phyloP scores from a whole-genome alignment of 2,113 vertebrate species.

The Corythornis vintsioides region DNA sequence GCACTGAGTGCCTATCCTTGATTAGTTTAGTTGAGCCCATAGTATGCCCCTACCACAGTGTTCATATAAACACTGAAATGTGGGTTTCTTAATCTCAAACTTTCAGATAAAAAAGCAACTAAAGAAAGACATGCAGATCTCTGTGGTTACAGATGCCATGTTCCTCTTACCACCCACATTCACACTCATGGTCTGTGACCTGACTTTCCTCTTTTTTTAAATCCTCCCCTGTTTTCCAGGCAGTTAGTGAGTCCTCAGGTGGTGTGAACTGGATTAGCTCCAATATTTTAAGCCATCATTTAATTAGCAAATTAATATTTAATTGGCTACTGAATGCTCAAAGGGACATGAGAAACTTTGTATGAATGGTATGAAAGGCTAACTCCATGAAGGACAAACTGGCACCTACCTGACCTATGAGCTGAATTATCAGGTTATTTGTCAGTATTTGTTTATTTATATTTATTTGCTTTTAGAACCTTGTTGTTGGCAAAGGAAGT shows the following conservation, averaged over 20 bases:
- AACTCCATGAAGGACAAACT: neutral
- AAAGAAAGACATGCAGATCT: neutral
- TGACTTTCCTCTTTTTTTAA: neutral
- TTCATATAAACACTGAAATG: neutral
- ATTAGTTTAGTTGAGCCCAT: neutral
- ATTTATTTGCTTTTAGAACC: neutral
- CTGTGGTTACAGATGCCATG: neutral
- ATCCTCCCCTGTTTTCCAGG: neutral
- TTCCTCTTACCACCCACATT: accelerated
- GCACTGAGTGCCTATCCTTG: neutral
- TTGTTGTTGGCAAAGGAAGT: neutral
- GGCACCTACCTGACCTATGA: neutral
- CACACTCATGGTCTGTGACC: neutral
- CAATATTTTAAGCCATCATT: slow-evolving; percentile 33
- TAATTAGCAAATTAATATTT: slow-evolving; percentile 37
- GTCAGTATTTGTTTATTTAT: neutral
- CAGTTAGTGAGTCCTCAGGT: neutral
- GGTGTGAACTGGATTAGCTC: neutral
- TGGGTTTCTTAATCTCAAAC: neutral
- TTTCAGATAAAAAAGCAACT: neutral
- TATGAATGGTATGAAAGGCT: neutral
- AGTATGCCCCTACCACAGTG: neutral
- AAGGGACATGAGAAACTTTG: neutral
- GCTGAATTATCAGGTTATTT: neutral
- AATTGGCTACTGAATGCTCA: neutral